A percentile compares a stretch with the other conserved stretches of the same genome.
phyloP scores from a whole-genome alignment of 2,113 vertebrate species.

The Cebus imitator region DNA sequence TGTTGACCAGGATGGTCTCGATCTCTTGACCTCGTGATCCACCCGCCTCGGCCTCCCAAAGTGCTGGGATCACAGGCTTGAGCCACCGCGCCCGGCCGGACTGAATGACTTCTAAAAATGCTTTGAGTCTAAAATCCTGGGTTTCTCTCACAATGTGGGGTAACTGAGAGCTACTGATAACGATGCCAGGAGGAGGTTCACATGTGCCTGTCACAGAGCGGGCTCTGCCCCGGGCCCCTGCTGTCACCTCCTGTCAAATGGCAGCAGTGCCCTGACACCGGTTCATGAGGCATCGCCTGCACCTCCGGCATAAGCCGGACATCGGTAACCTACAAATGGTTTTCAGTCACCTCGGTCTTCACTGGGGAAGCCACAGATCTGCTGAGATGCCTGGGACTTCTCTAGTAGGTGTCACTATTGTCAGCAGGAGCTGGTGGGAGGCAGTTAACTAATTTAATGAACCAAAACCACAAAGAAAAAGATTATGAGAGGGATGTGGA shows the following conservation, averaged over 20 bases:
- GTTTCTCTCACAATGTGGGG: fast-evolving
- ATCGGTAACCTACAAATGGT: fast-evolving
- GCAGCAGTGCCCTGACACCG: background rate
- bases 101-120: background rate
- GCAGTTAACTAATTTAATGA: slow-evolving; percentile 48
- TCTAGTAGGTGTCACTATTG: background rate
- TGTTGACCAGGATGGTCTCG: too few species aligned
- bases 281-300: fast-evolving
- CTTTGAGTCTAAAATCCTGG: background rate
- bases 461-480: slow-evolving; percentile 24
- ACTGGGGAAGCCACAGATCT: background rate
- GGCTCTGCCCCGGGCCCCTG: background rate
- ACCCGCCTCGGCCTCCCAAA: too few species aligned
- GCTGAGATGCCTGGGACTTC: background rate
- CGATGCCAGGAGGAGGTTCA: fast-evolving
- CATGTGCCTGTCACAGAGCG: fast-evolving
- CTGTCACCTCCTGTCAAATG: background rate
- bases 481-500: background rate
- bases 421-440: background rate
- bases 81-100: too few species aligned
- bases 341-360: background rate
- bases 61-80: too few species aligned
- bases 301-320: background rate
- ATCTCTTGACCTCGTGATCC: too few species aligned
- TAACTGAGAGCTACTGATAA: background rate